Base-by-base conservation (phyloP, 2,797 vertebrate species). In the Dendrocincla fuliginosa region DNA sequence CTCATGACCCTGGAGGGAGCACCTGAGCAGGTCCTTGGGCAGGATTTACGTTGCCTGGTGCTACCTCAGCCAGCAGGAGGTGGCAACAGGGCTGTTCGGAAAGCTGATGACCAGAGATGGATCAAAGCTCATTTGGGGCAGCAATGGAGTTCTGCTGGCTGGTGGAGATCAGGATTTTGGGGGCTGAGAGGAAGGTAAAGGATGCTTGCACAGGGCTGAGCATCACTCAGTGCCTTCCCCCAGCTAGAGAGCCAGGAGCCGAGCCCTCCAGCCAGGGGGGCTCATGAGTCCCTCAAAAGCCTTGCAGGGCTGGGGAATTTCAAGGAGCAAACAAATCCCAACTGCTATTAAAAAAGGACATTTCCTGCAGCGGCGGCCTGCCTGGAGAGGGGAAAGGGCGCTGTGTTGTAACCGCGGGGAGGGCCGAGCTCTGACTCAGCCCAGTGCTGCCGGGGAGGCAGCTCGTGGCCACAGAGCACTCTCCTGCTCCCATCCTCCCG, bases 321-420 rank as follows among this genome's bases (percentile, higher is more conserved):
- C 65, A 78, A 94, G 93, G 91, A 96, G 89, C 91, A 97, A 92
- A 95, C 91, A 93, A 96, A 97, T 95, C 94, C 93, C 94, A 95
- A 91, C 75, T 60, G 84, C 83, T 94, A 77, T 95, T 96, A 92
- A 81, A 93, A 94, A 96, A 92, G 87, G 94, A 94, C 89, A 91
- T 95, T 97, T 97, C 96, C 96, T 96, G 96, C 87, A 64, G 95
- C 10, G 3, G 24, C 11, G 18, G 84, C 70, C 81, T 84, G 87
- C 68, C 87, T 92, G 95, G 95, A 95, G 91, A 95, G 96, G 96
- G 93, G 96, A 97, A 97, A 96, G 96, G 96, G 96, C 89, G 4
- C 96, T 53, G 94, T 97, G 96, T 96, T 97, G 95, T 97, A 97
- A 97, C 64, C 11, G 0, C 3, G 53, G 95, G 96, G 96, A 95